phyloP scores from a whole-genome alignment of 1,140 invertebrate genomes.

The Atta colombica region DNA sequence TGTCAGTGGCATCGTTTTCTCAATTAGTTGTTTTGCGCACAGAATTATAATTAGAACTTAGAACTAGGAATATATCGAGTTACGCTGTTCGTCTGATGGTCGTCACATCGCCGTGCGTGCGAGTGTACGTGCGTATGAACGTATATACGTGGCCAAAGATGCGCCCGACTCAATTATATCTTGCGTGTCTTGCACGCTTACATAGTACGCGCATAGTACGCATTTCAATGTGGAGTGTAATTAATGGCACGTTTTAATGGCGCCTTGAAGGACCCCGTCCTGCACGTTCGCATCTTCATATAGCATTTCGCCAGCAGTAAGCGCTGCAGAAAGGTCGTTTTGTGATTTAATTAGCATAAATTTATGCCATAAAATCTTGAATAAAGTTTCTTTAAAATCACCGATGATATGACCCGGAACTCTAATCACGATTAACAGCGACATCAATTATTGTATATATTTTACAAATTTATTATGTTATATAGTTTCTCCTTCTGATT shows the following conservation, averaged over 20 bases:
- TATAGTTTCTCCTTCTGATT: conserved; percentile 1
- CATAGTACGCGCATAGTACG: conserved; percentile 12
- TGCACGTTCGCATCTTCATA: neutral
- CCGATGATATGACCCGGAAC: neutral
- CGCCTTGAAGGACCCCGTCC: conserved; percentile 17
- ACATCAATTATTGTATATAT: conserved; percentile 10
- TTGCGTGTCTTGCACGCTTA: conserved; percentile 34
- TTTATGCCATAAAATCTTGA: neutral
- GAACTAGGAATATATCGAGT: conserved; percentile 68
- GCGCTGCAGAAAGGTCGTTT: neutral
- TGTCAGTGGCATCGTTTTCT: conserved; percentile 30
- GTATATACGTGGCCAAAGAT: conserved; percentile 3
- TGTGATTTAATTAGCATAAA: neutral
- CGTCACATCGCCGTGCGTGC: neutral
- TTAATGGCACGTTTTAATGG: conserved; percentile 43
- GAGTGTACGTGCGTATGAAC: neutral
- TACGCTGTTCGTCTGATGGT: conserved; percentile 47
- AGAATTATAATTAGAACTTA: conserved; percentile 60
- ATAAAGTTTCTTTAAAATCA: neutral
- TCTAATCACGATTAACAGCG: neutral
- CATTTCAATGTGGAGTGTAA: conserved; percentile 42
- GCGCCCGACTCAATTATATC: conserved; percentile 48
- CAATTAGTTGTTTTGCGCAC: conserved; percentile 50
- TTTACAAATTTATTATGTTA: conserved; percentile 11
- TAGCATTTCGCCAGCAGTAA: neutral